phyloP scores from a whole-genome alignment of 2,888 invertebrate species.

The Tribolium freemani region DNA sequence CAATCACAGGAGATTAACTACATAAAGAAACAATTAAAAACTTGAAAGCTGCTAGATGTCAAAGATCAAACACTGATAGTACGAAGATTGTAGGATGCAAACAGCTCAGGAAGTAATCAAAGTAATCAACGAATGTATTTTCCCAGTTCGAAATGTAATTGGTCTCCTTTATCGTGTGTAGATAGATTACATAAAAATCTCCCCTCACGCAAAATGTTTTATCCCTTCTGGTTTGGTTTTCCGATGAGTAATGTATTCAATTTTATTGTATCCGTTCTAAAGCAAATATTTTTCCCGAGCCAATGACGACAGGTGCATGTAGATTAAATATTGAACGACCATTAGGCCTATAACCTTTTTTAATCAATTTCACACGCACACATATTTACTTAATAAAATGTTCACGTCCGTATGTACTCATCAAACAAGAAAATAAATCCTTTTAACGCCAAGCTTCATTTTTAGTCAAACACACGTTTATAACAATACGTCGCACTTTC shows the following conservation, averaged over 20 bases:
- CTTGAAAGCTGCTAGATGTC: no score
- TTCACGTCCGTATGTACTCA: constrained; percentile 9
- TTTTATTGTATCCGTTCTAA: neutral
- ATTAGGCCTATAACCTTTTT: constrained; percentile 18
- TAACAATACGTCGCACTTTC: constrained; percentile 28
- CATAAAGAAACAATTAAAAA: no score
- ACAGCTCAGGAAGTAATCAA: no score
- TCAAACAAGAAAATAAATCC: constrained; percentile 35
- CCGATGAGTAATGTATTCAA: neutral
- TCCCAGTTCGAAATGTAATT: no score
- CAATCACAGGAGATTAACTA: no score
- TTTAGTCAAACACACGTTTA: constrained; percentile 32
- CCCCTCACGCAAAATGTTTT: no score
- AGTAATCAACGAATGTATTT: no score
- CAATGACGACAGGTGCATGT: neutral
- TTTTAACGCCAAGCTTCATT: constrained; percentile 24
- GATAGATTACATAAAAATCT: no score
- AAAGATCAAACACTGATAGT: no score
- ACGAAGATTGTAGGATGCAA: no score
- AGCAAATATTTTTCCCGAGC: neutral
- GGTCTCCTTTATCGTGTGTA: no score
- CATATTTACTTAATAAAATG: constrained; percentile 23
- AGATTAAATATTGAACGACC: constrained; percentile 24
- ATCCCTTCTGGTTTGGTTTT: neutral
- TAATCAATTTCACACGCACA: constrained; percentile 17